Evolutionary conservation across 1,140 invertebrate genomes (phyloP).

Genomic region (Drosophila navojoa): DNA sequence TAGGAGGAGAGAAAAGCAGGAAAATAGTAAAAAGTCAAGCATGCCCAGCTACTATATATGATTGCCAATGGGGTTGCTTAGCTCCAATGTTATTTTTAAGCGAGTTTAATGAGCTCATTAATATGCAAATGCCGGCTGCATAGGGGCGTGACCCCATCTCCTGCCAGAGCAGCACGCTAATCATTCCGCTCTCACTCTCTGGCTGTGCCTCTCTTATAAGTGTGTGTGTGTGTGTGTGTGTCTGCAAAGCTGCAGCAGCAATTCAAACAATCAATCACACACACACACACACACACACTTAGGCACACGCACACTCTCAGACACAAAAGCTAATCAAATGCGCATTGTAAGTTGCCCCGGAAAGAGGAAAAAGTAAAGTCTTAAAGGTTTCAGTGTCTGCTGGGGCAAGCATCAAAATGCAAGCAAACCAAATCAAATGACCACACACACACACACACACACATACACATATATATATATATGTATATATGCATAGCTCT

Average conservation of each 20-base stretch:
- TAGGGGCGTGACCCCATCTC: slow-evolving; percentile 3
- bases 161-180: background rate
- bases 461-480: no score
- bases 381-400: slow-evolving; percentile 5
- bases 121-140: slow-evolving; percentile 16
- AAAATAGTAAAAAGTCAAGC: background rate
- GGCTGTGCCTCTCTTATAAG: background rate
- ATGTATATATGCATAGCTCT: background rate
- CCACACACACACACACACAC: background rate
- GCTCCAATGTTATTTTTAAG: slow-evolving; percentile 20
- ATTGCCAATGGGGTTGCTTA: background rate
- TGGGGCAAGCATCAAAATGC: background rate
- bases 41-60: slow-evolving; percentile 9
- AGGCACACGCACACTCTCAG: slow-evolving; percentile 7
- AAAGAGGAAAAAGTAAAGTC: slow-evolving; percentile 1
- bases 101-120: slow-evolving; percentile 41
- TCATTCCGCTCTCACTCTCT: background rate
- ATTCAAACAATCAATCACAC: slow-evolving; percentile 36
- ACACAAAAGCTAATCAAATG: slow-evolving; percentile 22
- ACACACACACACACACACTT: slow-evolving; percentile 20
- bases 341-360: slow-evolving; percentile 3
- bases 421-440: slow-evolving; percentile 18
- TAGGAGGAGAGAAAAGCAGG: background rate
- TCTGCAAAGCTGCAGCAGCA: slow-evolving; percentile 22
- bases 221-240: background rate